Percentiles rank a stretch among this genome's conserved stretches.
phyloP scores from a whole-genome alignment of 1,140 invertebrate species.

The Caenorhabditis briggsae region DNA sequence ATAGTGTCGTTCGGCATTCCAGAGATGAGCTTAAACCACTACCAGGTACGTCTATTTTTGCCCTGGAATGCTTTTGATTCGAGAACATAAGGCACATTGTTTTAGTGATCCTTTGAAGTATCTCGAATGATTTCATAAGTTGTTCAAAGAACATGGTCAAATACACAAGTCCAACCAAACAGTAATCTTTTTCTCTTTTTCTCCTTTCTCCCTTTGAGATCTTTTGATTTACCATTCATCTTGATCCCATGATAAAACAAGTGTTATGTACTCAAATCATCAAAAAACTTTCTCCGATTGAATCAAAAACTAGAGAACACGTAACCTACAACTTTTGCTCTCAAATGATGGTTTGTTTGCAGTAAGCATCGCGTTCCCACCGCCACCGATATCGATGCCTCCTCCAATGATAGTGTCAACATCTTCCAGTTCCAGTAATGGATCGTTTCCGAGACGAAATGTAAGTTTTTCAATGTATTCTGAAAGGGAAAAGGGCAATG shows the following conservation, averaged over 20 bases:
- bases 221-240: constrained; percentile 31
- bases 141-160: constrained; percentile 41
- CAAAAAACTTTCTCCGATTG: not conserved
- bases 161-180: constrained; percentile 9
- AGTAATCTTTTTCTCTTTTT: not conserved
- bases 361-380: constrained; percentile 50
- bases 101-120: not conserved
- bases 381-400: constrained; percentile 26
- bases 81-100: constrained; percentile 2
- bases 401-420: constrained; percentile 35
- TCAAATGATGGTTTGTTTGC: constrained; percentile 25
- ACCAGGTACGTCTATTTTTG: constrained; percentile 8
- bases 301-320: constrained; percentile 3
- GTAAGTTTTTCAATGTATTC: constrained; percentile 13
- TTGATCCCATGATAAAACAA: constrained; percentile 37
- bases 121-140: constrained; percentile 3
- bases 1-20: constrained; percentile 47
- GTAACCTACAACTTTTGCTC: constrained; percentile 11
- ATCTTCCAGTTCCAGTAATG: constrained; percentile 23
- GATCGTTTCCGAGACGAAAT: constrained; percentile 46
- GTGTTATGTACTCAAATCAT: constrained; percentile 18
- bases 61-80: no score
- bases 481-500: not conserved
- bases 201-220: not conserved
- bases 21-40: constrained; percentile 36